phyloP scores from a whole-genome alignment of 1,140 invertebrate species.

The Phymastichus coffea region DNA sequence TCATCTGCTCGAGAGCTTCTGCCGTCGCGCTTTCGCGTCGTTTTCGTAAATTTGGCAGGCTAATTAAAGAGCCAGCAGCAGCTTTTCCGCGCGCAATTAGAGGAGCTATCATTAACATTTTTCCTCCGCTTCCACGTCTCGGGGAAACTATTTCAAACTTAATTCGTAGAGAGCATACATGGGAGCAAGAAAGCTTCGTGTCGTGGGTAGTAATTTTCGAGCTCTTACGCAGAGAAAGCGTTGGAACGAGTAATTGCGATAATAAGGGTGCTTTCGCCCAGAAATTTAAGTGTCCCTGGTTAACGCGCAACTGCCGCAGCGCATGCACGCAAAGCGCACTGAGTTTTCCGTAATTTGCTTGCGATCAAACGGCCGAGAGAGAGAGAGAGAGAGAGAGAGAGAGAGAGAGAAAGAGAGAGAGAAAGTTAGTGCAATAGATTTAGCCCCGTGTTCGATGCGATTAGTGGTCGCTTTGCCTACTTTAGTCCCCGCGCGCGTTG shows the following conservation, averaged over 20 bases:
- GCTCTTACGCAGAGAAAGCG: background rate
- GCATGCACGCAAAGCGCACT: background rate
- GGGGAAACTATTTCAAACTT: conserved; percentile 22
- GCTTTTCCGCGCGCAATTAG: background rate
- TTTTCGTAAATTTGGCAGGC: no score
- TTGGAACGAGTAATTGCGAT: conserved; percentile 27
- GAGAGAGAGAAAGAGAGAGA: background rate
- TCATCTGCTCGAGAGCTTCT: no score
- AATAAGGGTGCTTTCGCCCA: conserved; percentile 27
- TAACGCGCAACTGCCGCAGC: conserved; percentile 2
- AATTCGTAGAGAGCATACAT: conserved; percentile 19
- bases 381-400: background rate
- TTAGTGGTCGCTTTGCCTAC: conserved; percentile 12
- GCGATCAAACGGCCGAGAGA: background rate
- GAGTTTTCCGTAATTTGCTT: conserved; percentile 3
- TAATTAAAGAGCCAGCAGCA: no score
- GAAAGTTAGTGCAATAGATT: conserved; percentile 20
- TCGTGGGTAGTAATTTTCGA: conserved; percentile 21
- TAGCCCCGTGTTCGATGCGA: conserved; percentile 7
- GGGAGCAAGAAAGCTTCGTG: conserved; percentile 15
- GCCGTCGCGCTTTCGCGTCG: background rate
- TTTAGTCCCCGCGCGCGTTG: no score
- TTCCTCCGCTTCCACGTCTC: background rate
- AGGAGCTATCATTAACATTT: conserved; percentile 21
- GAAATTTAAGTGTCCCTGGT: conserved; percentile 28